Evolutionary conservation across 2,797 vertebrate species (phyloP).

Genomic region (Buceros bicornis): DNA sequence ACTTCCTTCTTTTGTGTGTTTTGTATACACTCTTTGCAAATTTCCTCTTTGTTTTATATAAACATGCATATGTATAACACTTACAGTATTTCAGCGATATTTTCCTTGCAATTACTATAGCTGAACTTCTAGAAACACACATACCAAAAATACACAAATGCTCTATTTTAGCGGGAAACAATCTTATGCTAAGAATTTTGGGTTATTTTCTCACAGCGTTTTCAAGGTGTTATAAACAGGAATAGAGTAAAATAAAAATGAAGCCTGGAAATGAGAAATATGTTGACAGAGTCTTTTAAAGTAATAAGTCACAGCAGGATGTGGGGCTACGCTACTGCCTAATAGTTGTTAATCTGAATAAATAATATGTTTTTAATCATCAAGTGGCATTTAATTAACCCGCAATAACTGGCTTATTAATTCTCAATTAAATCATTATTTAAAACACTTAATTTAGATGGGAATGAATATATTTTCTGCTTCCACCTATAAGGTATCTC

Average conservation of each 20-base stretch:
- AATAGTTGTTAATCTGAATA: constrained; percentile 78
- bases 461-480: constrained; percentile 57
- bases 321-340: constrained; percentile 54
- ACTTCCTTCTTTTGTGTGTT: neutral
- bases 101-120: neutral
- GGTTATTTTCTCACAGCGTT: neutral
- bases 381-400: constrained; percentile 79
- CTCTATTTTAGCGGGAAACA: neutral
- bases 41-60: neutral
- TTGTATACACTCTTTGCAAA: neutral
- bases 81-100: neutral
- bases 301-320: constrained; percentile 57
- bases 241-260: neutral
- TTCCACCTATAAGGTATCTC: constrained; percentile 28
- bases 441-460: constrained; percentile 71
- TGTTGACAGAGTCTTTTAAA: constrained; percentile 45
- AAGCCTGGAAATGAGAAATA: constrained; percentile 52
- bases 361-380: constrained; percentile 80
- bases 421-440: constrained; percentile 77
- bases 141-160: neutral
- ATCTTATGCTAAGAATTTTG: neutral
- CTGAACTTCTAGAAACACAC: neutral
- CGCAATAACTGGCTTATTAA: constrained; percentile 75
- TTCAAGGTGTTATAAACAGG: neutral
- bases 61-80: neutral